Evolutionary conservation across 2,888 invertebrate species (phyloP), one percentile per base, ranked within the genome.

Genomic region (Mimas tiliae): DNA sequence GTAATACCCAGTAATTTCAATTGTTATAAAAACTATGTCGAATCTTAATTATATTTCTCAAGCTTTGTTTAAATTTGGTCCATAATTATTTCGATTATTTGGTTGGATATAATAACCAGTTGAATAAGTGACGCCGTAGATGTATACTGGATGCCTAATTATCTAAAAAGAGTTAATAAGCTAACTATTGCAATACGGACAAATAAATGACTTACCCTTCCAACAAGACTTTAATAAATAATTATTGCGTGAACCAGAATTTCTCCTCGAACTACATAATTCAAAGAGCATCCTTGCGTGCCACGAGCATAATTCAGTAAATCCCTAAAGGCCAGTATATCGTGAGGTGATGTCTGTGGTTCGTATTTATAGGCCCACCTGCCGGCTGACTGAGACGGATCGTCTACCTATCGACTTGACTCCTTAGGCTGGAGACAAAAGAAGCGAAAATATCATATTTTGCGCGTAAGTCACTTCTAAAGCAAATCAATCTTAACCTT

Each of bases 371-470:
- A 76, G 71, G 76, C 70, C 69, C 77, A 80, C 79, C 78, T 77
- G 78, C 70, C 68, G 62, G 51, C 63, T 74, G 79, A 79, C 80
- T 74, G 69, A 81, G 82, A 84, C 74, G 74, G 75, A 85, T 84
- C 72, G 76, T 64, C 68, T 70, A 79, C 76, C 79, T 74, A 73
- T 69, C 73, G 74, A 75, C 76, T 70, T 70, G 68, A 65, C 69
- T 48, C 65, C 65, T 63, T 67, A 74, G 50, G 50, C 50, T 50
- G 19, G 50, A 50, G 9, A 11, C 50, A 50, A 50, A 50, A 19
- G 50, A 9, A 50, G 50, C 50, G 19, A 1, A 50, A 19, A 50
- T 19, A n/a, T 16, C 9, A 9, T 9, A 12, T 45, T 12, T 12
- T 45, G 1, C 45, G 4, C 14, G 12, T 45, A 3, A 45, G 14